These are phyloP conservation scores for Branchinecta sandiegonensis DNA, from an alignment of 2,888 invertebrate species.

Conservation along the genomic window DNA sequence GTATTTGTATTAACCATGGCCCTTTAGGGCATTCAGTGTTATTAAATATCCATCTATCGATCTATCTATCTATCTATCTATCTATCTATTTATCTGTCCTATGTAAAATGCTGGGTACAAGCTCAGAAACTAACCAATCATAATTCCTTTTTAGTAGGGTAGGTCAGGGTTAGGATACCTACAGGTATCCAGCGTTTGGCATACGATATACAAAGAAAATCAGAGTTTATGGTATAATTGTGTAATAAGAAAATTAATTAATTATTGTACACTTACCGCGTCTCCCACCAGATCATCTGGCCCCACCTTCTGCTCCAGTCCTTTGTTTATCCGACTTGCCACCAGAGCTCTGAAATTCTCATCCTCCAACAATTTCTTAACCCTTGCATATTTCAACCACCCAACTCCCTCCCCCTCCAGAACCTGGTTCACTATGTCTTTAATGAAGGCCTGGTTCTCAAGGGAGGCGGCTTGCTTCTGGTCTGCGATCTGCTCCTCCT, in stretches of 20 bases:
- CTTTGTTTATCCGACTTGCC: slow-evolving; percentile 83
- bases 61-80: too few species aligned
- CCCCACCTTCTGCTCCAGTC: slow-evolving; percentile 77
- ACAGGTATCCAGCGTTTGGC: too few species aligned
- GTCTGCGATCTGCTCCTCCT: slow-evolving; percentile 49
- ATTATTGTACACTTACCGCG: slow-evolving; percentile 52
- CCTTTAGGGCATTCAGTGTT: too few species aligned
- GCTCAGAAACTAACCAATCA: too few species aligned
- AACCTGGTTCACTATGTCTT: slow-evolving; percentile 71
- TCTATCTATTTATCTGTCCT: too few species aligned
- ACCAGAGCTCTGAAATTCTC: slow-evolving; percentile 94
- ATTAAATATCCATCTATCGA: too few species aligned
- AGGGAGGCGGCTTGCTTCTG: slow-evolving; percentile 48
- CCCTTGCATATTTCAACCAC: slow-evolving; percentile 81
- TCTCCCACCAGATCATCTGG: slow-evolving; percentile 95
- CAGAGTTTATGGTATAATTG: not conserved
- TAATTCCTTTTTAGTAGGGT: too few species aligned
- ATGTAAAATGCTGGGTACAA: too few species aligned
- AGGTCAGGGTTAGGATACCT: too few species aligned
- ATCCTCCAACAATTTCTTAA: slow-evolving; percentile 95
- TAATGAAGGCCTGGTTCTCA: slow-evolving; percentile 86
- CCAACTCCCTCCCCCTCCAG: slow-evolving; percentile 87
- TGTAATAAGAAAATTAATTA: slow-evolving; percentile 16
- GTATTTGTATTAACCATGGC: too few species aligned
- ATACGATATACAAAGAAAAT: too few species aligned